Evolutionary conservation across 2,113 vertebrate genomes (phyloP).

Genomic region (Eurypyga helias): DNA sequence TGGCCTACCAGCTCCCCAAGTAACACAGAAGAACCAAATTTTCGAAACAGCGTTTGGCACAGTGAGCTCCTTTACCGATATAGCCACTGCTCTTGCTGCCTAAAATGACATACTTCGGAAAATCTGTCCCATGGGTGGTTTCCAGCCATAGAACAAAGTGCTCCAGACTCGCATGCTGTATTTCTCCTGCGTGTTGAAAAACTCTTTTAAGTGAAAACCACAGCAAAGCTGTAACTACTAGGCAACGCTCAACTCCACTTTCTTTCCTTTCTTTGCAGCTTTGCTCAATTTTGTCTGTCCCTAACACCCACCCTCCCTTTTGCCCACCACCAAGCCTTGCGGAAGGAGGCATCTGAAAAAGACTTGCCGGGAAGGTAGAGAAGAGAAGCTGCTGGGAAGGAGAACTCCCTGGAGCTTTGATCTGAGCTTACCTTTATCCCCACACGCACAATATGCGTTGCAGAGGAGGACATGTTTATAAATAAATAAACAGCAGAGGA

Average conservation of each 20-base stretch:
- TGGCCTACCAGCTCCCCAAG: background rate
- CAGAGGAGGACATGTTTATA: constrained; percentile 44
- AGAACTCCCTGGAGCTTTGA: constrained; percentile 42
- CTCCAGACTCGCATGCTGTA: background rate
- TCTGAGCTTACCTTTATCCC: constrained; percentile 54
- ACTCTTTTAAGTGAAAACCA: background rate
- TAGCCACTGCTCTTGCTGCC: background rate
- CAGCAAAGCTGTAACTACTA: background rate
- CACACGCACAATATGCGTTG: background rate
- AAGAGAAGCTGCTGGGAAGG: background rate
- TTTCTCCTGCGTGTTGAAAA: background rate
- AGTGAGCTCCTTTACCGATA: background rate
- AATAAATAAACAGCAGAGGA: constrained; percentile 63
- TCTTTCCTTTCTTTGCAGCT: background rate
- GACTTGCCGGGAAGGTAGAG: background rate
- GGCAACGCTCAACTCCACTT: background rate
- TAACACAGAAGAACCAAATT: background rate
- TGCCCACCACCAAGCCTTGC: background rate
- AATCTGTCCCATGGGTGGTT: background rate
- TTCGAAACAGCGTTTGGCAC: background rate
- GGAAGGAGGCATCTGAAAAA: constrained; percentile 1
- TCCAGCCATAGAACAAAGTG: background rate
- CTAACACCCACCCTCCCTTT: background rate
- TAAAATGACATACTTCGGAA: background rate
- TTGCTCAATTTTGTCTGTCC: background rate